Percentiles rank a stretch among this genome's conserved stretches.
Evolutionary conservation across 2,797 vertebrate species (phyloP).

Genomic region (Pitangus sulphuratus): DNA sequence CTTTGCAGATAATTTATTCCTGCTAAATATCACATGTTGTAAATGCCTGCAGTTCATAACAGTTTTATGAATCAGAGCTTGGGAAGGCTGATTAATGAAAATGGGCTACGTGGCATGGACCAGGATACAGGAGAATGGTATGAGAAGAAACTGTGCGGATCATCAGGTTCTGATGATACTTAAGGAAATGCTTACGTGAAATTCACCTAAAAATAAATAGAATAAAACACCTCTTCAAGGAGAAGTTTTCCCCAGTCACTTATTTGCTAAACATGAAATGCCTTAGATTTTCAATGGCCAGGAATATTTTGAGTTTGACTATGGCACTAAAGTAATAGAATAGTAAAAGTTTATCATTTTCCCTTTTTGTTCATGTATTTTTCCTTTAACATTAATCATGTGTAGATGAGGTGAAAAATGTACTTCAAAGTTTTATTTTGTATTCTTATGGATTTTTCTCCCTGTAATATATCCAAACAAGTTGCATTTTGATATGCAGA

Average conservation of each 20-base stretch:
- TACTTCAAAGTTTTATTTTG: neutral
- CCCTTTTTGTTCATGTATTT: neutral
- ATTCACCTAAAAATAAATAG: neutral
- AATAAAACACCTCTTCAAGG: neutral
- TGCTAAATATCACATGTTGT: neutral
- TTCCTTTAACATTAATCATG: neutral
- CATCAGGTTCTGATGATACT: neutral
- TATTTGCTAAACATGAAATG: neutral
- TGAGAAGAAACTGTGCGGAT: neutral
- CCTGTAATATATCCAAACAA: neutral
- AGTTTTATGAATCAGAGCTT: neutral
- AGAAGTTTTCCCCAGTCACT: neutral
- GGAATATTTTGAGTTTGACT: neutral
- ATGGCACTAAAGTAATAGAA: neutral
- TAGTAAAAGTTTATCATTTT: neutral
- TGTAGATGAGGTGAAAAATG: neutral
- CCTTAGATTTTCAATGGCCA: neutral
- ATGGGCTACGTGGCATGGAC: neutral
- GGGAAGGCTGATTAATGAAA: neutral
- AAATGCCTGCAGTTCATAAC: neutral
- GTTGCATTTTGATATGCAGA: neutral
- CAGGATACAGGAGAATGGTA: neutral
- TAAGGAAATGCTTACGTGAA: neutral
- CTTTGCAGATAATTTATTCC: neutral
- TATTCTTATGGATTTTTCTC: neutral